phyloP scores from a whole-genome alignment of 2,113 vertebrate species.

The Varanus komodoensis region DNA sequence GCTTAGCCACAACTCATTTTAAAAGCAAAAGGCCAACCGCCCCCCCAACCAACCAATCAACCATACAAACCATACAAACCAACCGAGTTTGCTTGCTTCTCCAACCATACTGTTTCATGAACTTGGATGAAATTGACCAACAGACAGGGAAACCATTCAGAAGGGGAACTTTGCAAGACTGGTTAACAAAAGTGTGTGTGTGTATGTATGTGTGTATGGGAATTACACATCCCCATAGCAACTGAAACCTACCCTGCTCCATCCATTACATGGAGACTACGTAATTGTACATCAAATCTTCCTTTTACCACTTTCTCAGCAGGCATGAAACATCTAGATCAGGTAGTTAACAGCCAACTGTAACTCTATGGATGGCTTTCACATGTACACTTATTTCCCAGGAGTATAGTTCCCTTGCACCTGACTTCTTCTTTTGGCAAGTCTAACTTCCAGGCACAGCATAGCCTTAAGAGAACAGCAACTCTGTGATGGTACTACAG shows the following conservation, averaged over 20 bases:
- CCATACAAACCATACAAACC: too few relatives aligned
- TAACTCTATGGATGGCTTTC: background rate
- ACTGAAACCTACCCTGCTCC: background rate
- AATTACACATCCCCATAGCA: too few relatives aligned
- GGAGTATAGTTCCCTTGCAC: background rate
- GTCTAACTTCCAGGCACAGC: background rate
- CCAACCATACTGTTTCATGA: background rate
- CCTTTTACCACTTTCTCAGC: background rate
- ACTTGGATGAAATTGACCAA: background rate
- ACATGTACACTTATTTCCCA: background rate
- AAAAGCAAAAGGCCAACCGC: background rate
- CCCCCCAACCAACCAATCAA: too few relatives aligned
- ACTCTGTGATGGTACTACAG: conserved; percentile 62
- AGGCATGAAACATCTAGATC: background rate
- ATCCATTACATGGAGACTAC: background rate
- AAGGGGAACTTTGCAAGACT: background rate
- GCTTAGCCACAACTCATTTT: background rate
- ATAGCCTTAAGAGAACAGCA: conserved; percentile 53
- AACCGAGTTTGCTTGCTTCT: background rate
- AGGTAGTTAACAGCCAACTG: background rate
- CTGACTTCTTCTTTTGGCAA: background rate
- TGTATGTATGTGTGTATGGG: too few relatives aligned
- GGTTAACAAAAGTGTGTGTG: background rate
- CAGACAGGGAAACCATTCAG: background rate
- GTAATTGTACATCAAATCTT: background rate